A percentile compares a stretch with the other conserved stretches of the same genome.
These are phyloP conservation scores for Drosophila micromelanica DNA, from an alignment of 1,140 invertebrate genomes.

Conservation along the genomic window DNA sequence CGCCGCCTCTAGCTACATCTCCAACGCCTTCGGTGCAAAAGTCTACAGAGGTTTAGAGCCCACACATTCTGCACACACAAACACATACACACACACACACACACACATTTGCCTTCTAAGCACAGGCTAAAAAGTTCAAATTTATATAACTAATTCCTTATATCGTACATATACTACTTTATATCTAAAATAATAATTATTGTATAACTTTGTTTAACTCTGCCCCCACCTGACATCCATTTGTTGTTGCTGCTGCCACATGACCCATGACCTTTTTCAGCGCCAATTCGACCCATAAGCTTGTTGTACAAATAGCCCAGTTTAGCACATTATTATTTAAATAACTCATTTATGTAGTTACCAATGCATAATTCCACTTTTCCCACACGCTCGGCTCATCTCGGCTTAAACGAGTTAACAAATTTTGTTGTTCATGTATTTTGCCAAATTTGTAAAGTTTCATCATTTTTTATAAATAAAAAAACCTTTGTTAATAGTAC, in stretches of 20 bases:
- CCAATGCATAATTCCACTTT: neutral
- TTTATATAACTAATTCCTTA: slow-evolving; percentile 57
- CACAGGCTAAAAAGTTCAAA: slow-evolving; percentile 77
- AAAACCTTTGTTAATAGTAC: slow-evolving; percentile 32
- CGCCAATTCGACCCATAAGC: slow-evolving; percentile 14
- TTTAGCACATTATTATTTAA: slow-evolving; percentile 10
- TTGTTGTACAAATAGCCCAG: slow-evolving; percentile 25
- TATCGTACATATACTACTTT: neutral
- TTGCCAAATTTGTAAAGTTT: slow-evolving; percentile 25
- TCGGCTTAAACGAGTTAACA: neutral
- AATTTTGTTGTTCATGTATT: slow-evolving; percentile 2
- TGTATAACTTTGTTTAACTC: slow-evolving; percentile 40
- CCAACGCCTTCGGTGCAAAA: slow-evolving; percentile 80
- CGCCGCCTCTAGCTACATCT: slow-evolving; percentile 76
- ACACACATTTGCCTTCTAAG: slow-evolving; percentile 27
- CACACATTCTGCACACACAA: slow-evolving; percentile 6
- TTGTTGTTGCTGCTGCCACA: slow-evolving; percentile 9
- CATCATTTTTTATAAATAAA: slow-evolving; percentile 41
- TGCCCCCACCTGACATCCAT: slow-evolving; percentile 48
- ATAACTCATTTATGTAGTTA: slow-evolving; percentile 6
- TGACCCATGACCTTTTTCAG: slow-evolving; percentile 46
- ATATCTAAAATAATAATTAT: slow-evolving; percentile 23
- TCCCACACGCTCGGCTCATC: neutral
- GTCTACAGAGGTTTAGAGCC: slow-evolving; percentile 82
- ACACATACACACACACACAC: slow-evolving; percentile 35